Base-by-base conservation (phyloP, 2,888 invertebrate genomes). In the Conistra vaccinii region DNA sequence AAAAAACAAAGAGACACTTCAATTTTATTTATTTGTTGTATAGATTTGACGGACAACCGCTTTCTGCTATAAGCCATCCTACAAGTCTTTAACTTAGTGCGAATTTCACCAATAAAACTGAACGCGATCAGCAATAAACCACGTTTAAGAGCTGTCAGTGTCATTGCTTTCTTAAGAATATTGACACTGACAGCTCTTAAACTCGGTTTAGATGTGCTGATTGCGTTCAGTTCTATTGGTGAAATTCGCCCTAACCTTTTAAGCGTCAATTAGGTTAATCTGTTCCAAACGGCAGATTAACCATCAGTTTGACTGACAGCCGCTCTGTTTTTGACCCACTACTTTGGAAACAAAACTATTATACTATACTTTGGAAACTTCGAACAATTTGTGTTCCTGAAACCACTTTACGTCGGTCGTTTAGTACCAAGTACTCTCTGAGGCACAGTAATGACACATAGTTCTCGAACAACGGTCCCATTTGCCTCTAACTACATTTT, bases 341-440 rank as follows among this genome's bases (percentile, higher is more conserved):
- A 62, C 72, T 76, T 85, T 6, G n/a, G 45, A 6, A 70, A 76
- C 70, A 76, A 48, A 69, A 83, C 78, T 82, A 81, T 85, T 69
- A 66, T 67, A 58, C 57, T 70, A 78, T 78, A 83, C 84, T 84
- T 77, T 63, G 35, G 74, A 3, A 84, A 84, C 68, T 84, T 82
- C 48, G 68, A 70, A 75, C 84, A 84, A 84, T 84, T 84, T 80
- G 77, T 66, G 77, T 32, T 73, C 23, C 45, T 63, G n/a, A 45
- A 51, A 75, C 82, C 82, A 80, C 76, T 84, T 84, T 53, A 63
- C 80, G 62, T 55, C 26, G 63, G 35, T 72, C 84, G 69, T 84
- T 84, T 82, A 73, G 70, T 55, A 57, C 1, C 23, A 66, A 84
- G 73, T 60, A 73, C 75, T 42, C 84, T 84, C 84, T 1, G 51